Conservation (phyloP, 53 echinoderm and acorn worm genomes). For the Henricia sp. region DNA sequence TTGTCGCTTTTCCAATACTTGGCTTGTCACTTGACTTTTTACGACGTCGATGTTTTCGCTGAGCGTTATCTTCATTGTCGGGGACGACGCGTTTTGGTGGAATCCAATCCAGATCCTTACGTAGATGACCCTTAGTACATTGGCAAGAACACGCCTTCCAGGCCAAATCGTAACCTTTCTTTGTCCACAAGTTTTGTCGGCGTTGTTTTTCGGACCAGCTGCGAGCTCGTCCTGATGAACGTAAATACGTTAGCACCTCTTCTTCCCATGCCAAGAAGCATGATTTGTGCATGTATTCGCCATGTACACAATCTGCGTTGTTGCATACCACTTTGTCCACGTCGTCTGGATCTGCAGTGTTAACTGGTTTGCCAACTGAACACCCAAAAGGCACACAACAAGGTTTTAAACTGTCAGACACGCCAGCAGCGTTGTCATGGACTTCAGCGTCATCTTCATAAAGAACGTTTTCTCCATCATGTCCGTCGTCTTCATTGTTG, state of each 20-base stretch:
- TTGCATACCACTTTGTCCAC: conserved; percentile 96
- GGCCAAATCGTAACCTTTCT: conserved; percentile 98
- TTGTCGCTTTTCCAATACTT: conserved; percentile 94
- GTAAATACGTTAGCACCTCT: conserved; percentile 91
- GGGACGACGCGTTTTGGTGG: conserved; percentile 72
- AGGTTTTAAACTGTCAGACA: conserved; percentile 66
- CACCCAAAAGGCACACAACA: conserved; percentile 96
- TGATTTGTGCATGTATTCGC: conserved; percentile 89
- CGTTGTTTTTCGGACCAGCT: conserved; percentile 99
- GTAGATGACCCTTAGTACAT: conserved; percentile 94
- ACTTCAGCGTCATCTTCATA: conserved; percentile 63
- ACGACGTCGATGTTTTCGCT: conserved; percentile 78
- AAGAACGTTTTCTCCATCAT: conserved; percentile 62
- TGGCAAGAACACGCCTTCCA: conserved; percentile 99
- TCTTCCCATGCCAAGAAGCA: conserved; percentile 96
- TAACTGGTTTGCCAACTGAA: conserved; percentile 70
- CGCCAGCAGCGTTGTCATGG: conserved; percentile 65
- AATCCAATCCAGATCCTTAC: conserved; percentile 98
- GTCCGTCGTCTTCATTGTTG: conserved; percentile 60
- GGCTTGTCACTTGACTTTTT: conserved; percentile 97
- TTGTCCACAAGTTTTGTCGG: conserved; percentile 98
- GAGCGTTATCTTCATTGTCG: conserved; percentile 64
- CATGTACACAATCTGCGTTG: conserved; percentile 86
- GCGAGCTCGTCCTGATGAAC: conserved; percentile 92
- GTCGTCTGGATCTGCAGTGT: conserved; percentile 87